phyloP scores from a whole-genome alignment of 2,113 vertebrate species.

The Engystomops pustulosus region DNA sequence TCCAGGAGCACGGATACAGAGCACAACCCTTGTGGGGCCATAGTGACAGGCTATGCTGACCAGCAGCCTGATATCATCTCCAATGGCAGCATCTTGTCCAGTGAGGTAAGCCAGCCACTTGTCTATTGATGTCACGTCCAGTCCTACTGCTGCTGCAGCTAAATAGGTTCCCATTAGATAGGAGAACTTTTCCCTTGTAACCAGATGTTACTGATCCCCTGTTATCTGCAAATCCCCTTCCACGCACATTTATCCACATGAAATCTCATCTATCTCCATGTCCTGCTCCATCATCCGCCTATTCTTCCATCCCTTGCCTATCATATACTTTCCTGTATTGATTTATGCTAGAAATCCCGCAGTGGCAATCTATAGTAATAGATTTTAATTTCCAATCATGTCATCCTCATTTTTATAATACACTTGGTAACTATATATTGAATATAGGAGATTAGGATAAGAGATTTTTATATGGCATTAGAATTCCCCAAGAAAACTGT shows the following conservation, averaged over 20 bases:
- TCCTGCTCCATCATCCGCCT: constrained; percentile 6
- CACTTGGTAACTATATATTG: neutral
- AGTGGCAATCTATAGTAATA: neutral
- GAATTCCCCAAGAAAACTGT: constrained; percentile 59
- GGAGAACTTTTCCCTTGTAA: constrained; percentile 52
- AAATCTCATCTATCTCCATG: constrained; percentile 50
- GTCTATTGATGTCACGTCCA: constrained; percentile 52
- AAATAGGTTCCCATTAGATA: constrained; percentile 41
- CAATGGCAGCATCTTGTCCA: constrained; percentile 94
- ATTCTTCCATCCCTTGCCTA: neutral
- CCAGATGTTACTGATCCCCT: constrained; percentile 55
- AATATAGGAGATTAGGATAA: neutral
- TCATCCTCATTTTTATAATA: neutral
- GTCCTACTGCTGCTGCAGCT: constrained; percentile 55
- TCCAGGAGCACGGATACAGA: constrained; percentile 89
- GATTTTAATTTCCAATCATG: neutral
- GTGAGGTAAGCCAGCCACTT: constrained; percentile 82
- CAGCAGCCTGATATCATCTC: constrained; percentile 98
- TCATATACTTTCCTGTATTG: neutral
- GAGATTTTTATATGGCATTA: constrained; percentile 55
- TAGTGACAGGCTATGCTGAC: constrained; percentile 90
- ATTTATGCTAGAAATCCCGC: constrained; percentile 16
- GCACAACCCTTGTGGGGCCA: constrained; percentile 91
- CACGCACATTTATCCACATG: constrained; percentile 37
- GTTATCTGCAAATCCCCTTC: constrained; percentile 56